Base-by-base conservation (phyloP, 2,113 vertebrate genomes). In the Nibea coibor region DNA sequence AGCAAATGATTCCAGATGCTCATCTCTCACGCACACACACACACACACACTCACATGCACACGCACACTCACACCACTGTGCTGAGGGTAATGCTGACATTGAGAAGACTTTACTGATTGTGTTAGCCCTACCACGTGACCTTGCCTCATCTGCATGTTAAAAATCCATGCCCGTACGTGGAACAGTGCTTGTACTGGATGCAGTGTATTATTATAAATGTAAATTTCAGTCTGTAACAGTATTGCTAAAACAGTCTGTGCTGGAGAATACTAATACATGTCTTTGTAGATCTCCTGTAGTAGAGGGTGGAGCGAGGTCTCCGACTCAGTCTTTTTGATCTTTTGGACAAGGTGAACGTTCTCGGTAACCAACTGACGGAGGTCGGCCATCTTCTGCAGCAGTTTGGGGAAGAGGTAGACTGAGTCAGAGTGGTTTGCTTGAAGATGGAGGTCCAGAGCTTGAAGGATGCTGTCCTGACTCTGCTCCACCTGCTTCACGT, bases 201-300 rank as follows among this genome's bases (percentile, higher is more conserved):
- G 85, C 90, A 90, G 88, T 88, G 87, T 91, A 65, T 83, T 72
- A 76, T 78, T 82, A 79, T 69, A 78, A 87, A 78, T 24, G 72
- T 75, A 67, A 74, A 72, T 88, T 39, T 91, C 80, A 73, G 64
- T 90, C 62, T 91, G 93, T 92, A 93, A 94, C 91, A 88, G 85
- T 93, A 92, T 92, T 89, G 88, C 87, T 89, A 54, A 76, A 75
- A 88, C 83, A 81, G 83, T 82, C 80, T 85, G 82, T 87, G 89
- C 87, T 80, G 71, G 75, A 80, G 67, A 89, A 74, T 48, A 67
- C 76, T 93, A 99, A 90, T 99, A 99, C 98, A 99, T 99, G 96
- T 99, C 98, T 93, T 97, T 99, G 90, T 99, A 99, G 92, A 99
- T 99, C 94, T 99, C 98, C 92, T 99, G 98, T 87, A 99, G 95